Base-by-base conservation (phyloP, 2,888 invertebrate genomes). In the Isoperla grammatica region DNA sequence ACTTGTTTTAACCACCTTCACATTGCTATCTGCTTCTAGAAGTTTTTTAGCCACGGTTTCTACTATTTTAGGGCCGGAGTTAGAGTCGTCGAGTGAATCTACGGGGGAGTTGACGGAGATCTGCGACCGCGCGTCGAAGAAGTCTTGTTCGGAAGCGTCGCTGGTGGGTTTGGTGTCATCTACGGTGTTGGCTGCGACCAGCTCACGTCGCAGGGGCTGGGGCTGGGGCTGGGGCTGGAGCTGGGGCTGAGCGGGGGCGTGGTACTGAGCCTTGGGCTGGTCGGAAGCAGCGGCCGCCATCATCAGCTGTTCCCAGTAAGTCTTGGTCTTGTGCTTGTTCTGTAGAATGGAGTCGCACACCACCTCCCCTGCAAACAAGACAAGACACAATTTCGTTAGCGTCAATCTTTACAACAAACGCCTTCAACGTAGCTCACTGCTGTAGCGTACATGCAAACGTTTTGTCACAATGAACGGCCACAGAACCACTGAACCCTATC, bases 301-400 rank as follows among this genome's bases (percentile, higher is more conserved):
- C 71, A 71, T 70, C 49, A 68, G 63, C 43, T 68, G 65, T 62
- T 71, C 71, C 71, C 71, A 71, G 65, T 70, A 71, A 56, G 61
- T 66, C 64, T 71, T 71, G 23, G 70, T 71, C 64, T 67, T 67
- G 60, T 67, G 65, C 65, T 71, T 71, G 62, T 70, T 69, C 60
- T 68, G 65, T 15, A 71, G 63, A 56, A 71, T 71, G 57, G 71
- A 71, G 63, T 69, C 70, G 62, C 65, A 66, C 42, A 69, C 69
- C 39, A 71, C 69, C 59, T 70, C 71, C 42, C 69, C 71, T 71
- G 68, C 20, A 64, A 67, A 35, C 29, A 29, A 57, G 12, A 5
- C 5, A 40, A 57, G 58, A 39, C 11, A 58, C 11, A 37, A 50
- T 40, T 2, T 56, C 42, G 46, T 46, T 20, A 46, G 15, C 42